These are phyloP conservation scores for Drosophila acutilabella DNA, from an alignment of 2,888 invertebrate genomes.

Conservation along the genomic window DNA sequence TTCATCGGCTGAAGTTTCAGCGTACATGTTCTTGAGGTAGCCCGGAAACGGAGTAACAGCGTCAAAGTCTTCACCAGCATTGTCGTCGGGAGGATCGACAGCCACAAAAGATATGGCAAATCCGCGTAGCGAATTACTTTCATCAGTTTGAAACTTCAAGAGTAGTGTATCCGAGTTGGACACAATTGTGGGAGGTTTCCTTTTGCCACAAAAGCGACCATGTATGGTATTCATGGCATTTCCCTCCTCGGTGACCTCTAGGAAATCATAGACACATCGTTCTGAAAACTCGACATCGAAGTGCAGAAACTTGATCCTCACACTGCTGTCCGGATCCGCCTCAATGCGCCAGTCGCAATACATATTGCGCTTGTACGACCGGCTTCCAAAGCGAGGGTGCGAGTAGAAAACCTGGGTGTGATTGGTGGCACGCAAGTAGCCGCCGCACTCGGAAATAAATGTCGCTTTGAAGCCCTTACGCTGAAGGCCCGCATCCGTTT, in stretches of 20 bases:
- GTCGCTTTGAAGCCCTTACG: slow-evolving; percentile 96
- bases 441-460: slow-evolving; percentile 98
- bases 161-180: slow-evolving; percentile 95
- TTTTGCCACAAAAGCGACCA: slow-evolving; percentile 94
- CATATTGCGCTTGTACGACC: slow-evolving; percentile 93
- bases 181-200: slow-evolving; percentile 92
- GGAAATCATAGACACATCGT: slow-evolving; percentile 96
- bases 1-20: slow-evolving; percentile 46
- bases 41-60: slow-evolving; percentile 84
- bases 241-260: slow-evolving; percentile 94
- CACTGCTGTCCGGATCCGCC: slow-evolving; percentile 92
- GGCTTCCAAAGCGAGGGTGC: slow-evolving; percentile 96
- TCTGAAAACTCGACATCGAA: slow-evolving; percentile 91
- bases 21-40: slow-evolving; percentile 82
- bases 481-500: slow-evolving; percentile 97
- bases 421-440: slow-evolving; percentile 92
- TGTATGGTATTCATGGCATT: slow-evolving; percentile 88
- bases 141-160: slow-evolving; percentile 95
- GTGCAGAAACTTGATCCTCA: slow-evolving; percentile 93
- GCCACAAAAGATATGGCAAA: slow-evolving; percentile 95
- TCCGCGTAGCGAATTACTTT: slow-evolving; percentile 95
- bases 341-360: slow-evolving; percentile 98
- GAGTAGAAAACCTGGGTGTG: slow-evolving; percentile 95
- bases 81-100: slow-evolving; percentile 87
- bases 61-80: slow-evolving; percentile 79